Evolutionary conservation across 2,113 vertebrate species (phyloP), one percentile per base, ranked within the genome.

Genomic region (Lepisosteus osseus): DNA sequence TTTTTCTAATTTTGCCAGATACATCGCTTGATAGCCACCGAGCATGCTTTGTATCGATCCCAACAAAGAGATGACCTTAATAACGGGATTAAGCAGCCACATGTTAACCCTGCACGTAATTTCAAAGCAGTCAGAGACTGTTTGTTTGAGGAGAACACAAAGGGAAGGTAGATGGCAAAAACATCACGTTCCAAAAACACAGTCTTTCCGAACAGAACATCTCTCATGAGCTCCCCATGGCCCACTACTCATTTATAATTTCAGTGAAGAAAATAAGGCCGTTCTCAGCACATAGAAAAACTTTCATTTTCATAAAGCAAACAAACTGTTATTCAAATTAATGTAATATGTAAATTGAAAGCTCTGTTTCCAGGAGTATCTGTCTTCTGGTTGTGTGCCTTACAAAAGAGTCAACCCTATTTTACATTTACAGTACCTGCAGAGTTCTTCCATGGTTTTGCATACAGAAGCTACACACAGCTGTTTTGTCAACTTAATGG

Each of bases 1-100:
- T 81, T 90, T 56, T 76, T 74, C 71, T 75, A 78, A 84, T 86
- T 88, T 81, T 72, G 80, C 59, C n/a, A 68, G 74, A 70, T 72
- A 77, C 78, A 82, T 41, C 65, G 65, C 74, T 63, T 83, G 75
- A 55, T 61, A 69, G 84, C 76, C 74, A 68, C 69, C 64, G 77
- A 80, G 74, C 82, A 74, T 85, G 82, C 85, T 89, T 82, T 65
- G 62, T 65, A 65, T 65, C 17, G 62, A 65, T 65, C 62, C 62
- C 7, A 12, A 65, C 9, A 11, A 86, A 86, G 89, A 90, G 90
- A 90, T 93, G 91, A 91, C 86, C 86, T 87, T 90, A 91, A 90
- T 91, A 90, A 87, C 87, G 79, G 88, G 78, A 90, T 91, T 93
- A 90, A 79, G 79, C 42, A 79, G 87, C 75, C 86, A 89, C 89